Conservation (phyloP, 2,797 vertebrate genomes). For the Epinephelus malabaricus region DNA sequence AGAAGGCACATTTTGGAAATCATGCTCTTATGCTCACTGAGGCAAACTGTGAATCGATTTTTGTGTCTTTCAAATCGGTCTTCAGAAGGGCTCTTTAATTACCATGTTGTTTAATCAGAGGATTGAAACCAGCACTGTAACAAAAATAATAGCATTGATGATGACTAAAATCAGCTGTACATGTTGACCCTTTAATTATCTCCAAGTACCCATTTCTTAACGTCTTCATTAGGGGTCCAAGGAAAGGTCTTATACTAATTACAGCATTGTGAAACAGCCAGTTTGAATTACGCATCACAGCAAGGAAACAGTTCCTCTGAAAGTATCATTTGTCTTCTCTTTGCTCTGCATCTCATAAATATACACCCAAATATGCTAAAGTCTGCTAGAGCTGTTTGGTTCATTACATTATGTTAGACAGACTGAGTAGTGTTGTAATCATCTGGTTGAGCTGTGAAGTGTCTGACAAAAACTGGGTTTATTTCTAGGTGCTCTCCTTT, state of each 20-base stretch:
- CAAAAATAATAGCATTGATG: background rate
- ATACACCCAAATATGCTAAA: no score
- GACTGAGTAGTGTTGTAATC: no score
- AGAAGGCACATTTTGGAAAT: constrained; percentile 15
- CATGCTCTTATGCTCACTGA: background rate
- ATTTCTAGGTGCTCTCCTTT: no score
- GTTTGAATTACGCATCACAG: background rate
- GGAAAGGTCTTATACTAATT: background rate
- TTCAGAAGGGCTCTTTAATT: constrained; percentile 6
- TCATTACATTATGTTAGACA: background rate
- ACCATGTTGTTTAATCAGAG: constrained; percentile 6
- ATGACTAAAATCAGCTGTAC: background rate
- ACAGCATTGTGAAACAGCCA: background rate
- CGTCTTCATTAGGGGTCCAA: background rate
- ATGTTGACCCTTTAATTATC: background rate
- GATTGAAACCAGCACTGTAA: background rate
- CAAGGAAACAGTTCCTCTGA: background rate
- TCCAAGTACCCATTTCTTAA: background rate
- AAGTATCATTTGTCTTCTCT: background rate
- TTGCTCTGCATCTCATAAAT: background rate
- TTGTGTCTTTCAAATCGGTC: background rate
- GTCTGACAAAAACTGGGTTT: no score
- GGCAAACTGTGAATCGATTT: constrained; percentile 1
- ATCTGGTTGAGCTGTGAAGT: no score
- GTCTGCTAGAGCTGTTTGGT: background rate